Percentiles rank a stretch among this genome's conserved stretches.
Evolutionary conservation across 2,888 invertebrate genomes (phyloP).

Genomic region (Trypoxylon attenuatum): DNA sequence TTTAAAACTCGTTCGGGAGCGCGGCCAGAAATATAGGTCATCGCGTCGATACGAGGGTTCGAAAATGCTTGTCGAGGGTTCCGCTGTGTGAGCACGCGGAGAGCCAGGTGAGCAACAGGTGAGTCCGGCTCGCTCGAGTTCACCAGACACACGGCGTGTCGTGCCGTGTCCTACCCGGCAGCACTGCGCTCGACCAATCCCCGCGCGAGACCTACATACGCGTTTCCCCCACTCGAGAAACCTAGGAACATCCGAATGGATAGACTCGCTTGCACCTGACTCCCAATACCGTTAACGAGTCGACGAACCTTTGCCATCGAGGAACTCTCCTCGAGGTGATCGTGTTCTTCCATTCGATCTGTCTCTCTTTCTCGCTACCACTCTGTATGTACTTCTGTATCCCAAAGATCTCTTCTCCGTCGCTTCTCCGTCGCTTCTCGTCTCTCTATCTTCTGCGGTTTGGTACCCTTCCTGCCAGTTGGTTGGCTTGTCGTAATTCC

Average conservation of each 20-base stretch:
- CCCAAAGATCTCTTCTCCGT: background rate
- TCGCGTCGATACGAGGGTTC: slow-evolving; percentile 38
- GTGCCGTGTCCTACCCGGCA: slow-evolving; percentile 54
- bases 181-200: slow-evolving; percentile 63
- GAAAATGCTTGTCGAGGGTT: slow-evolving; percentile 47
- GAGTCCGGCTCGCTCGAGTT: slow-evolving; percentile 49
- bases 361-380: background rate
- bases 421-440: slow-evolving; percentile 6
- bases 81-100: slow-evolving; percentile 49
- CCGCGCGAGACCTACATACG: slow-evolving; percentile 71
- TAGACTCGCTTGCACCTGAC: slow-evolving; percentile 57
- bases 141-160: slow-evolving; percentile 39
- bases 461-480: too few species aligned
- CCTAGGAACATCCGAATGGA: slow-evolving; percentile 54
- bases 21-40: slow-evolving; percentile 31
- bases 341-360: background rate
- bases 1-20: slow-evolving; percentile 7
- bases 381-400: background rate
- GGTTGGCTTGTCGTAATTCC: too few species aligned
- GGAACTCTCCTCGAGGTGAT: slow-evolving; percentile 42
- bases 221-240: slow-evolving; percentile 51
- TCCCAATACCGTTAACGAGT: slow-evolving; percentile 67
- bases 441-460: slow-evolving; percentile 1
- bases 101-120: slow-evolving; percentile 62
- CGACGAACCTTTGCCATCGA: slow-evolving; percentile 2